phyloP scores from a whole-genome alignment of 1,140 invertebrate species.

The silkworm (Bombyx mori) region DNA sequence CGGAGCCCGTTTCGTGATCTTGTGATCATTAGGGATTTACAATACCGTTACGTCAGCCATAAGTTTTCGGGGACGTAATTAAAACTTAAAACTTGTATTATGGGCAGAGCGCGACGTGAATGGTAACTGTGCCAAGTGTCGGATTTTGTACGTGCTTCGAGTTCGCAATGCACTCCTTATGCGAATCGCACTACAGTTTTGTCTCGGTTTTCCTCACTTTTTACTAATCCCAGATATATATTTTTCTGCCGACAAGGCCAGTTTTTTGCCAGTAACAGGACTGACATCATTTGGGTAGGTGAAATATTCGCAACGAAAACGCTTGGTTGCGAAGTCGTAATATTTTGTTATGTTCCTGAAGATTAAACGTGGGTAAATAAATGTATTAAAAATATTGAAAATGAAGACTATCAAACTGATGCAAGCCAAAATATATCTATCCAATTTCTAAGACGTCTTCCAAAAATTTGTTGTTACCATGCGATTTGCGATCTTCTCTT shows the following conservation, averaged over 20 bases:
- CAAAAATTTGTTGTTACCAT: too few species aligned
- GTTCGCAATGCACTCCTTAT: conserved; percentile 36
- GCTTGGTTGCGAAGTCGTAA: too few species aligned
- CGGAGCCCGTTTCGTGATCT: conserved; percentile 4
- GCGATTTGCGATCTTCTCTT: too few species aligned
- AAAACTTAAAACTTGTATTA: conserved; percentile 61
- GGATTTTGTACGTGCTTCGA: conserved; percentile 55
- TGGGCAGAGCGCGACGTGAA: conserved; percentile 31
- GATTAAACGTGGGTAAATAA: too few species aligned
- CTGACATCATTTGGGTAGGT: too few species aligned
- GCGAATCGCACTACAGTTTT: conserved; percentile 8
- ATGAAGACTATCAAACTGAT: too few species aligned
- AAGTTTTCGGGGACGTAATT: conserved; percentile 50
- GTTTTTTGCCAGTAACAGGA: too few species aligned
- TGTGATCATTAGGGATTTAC: conserved; percentile 19
- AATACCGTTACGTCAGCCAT: conserved; percentile 22
- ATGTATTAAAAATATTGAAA: too few species aligned
- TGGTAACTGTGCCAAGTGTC: conserved; percentile 59
- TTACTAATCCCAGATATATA: conserved; percentile 14
- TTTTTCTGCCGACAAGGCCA: background rate
- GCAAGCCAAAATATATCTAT: too few species aligned
- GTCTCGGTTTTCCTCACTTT: conserved; percentile 13
- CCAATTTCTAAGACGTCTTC: too few species aligned
- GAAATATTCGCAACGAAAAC: too few species aligned
- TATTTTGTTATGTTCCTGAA: too few species aligned